A percentile compares a stretch with the other conserved stretches of the same genome.
These are phyloP conservation scores for Apis florea DNA, from an alignment of 1,140 invertebrate species.

Conservation along the genomic window DNA sequence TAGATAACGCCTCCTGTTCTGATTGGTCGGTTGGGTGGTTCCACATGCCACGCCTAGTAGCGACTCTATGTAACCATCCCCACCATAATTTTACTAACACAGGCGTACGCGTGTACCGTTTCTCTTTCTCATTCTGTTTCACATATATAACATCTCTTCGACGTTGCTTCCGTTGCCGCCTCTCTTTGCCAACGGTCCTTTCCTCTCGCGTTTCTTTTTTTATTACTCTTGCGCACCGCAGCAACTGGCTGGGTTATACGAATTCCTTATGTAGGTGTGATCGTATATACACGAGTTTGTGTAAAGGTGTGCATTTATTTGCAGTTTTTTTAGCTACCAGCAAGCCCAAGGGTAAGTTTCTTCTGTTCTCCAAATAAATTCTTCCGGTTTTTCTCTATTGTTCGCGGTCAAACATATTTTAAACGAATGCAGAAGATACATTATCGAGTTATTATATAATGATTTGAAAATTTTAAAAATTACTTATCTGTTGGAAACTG, in stretches of 20 bases:
- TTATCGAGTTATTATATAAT: neutral
- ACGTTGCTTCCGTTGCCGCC: slow-evolving; percentile 22
- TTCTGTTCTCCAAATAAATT: slow-evolving; percentile 19
- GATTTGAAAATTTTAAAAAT: neutral
- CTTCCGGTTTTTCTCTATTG: slow-evolving; percentile 9
- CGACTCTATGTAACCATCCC: slow-evolving; percentile 39
- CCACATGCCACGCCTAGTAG: slow-evolving; percentile 46
- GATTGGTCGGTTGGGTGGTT: slow-evolving; percentile 47
- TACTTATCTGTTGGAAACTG: neutral
- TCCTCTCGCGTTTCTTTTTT: slow-evolving; percentile 14
- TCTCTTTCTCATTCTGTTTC: slow-evolving; percentile 14
- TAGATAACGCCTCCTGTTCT: slow-evolving; percentile 53
- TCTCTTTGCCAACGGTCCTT: slow-evolving; percentile 18
- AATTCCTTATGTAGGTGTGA: neutral
- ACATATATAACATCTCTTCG: neutral
- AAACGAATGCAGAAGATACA: neutral
- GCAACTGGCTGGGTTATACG: neutral
- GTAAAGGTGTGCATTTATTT: slow-evolving; percentile 18
- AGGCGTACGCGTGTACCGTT: neutral
- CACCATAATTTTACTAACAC: slow-evolving; percentile 16
- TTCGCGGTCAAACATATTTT: neutral
- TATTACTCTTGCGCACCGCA: slow-evolving; percentile 23
- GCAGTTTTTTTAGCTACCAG: slow-evolving; percentile 13
- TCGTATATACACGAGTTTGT: neutral
- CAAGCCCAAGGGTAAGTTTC: slow-evolving; percentile 29